A percentile compares a stretch with the other conserved stretches of the same genome.
These are phyloP conservation scores for Oncopodura yosiiana DNA, from an alignment of 1,140 invertebrate genomes.

Conservation along the genomic window DNA sequence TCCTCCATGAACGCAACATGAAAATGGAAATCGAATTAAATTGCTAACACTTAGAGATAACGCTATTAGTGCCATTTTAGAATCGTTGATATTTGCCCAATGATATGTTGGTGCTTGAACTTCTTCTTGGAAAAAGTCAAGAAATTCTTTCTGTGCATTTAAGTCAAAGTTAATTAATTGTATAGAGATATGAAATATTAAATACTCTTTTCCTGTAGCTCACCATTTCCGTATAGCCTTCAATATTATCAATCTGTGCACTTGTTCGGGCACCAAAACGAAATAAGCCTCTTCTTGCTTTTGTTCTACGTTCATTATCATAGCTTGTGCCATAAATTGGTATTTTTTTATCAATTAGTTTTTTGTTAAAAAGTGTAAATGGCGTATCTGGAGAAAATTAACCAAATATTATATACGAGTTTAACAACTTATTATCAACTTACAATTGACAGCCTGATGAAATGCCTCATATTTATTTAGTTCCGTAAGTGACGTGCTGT, in stretches of 20 bases:
- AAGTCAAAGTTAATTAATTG: not conserved
- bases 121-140: not conserved
- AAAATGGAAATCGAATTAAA: conserved; percentile 7
- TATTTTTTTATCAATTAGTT: no score
- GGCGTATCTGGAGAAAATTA: no score
- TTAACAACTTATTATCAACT: no score
- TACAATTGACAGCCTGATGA: no score
- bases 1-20: conserved; percentile 2
- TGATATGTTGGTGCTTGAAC: not conserved
- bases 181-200: not conserved
- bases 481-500: no score
- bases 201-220: not conserved
- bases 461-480: no score
- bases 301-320: conserved; percentile 5
- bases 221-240: not conserved
- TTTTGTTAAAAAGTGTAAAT: no score
- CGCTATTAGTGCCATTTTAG: conserved; percentile 1
- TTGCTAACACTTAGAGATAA: conserved; percentile 3
- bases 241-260: no score
- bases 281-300: conserved; percentile 1
- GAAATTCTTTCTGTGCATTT: no score
- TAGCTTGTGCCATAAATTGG: conserved; percentile 6
- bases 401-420: no score
- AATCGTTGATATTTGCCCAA: not conserved
- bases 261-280: conserved; percentile 3